These are phyloP conservation scores for Geodia barretti DNA, from an alignment of 37 sponge, comb jelly and placozoan species.

Conservation along the genomic window DNA sequence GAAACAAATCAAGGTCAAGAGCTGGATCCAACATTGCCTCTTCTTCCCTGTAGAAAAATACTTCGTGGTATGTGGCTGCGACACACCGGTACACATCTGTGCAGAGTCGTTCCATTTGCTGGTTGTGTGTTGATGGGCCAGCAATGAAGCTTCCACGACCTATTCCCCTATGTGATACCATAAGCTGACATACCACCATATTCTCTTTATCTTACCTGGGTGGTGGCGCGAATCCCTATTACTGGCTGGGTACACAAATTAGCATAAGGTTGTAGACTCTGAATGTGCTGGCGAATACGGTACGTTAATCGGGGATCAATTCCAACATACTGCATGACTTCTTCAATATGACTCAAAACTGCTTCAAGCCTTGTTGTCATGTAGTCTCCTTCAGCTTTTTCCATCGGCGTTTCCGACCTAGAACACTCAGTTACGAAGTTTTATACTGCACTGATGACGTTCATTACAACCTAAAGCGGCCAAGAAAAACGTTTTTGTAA, in stretches of 20 bases:
- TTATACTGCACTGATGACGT: too few relatives aligned
- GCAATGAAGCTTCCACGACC: conserved; percentile 40
- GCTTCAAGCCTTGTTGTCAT: background rate
- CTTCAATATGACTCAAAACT: background rate
- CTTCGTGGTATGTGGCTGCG: conserved; percentile 21
- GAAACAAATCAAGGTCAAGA: conserved; percentile 9
- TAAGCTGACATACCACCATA: conserved; percentile 15
- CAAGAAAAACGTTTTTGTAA: too few relatives aligned
- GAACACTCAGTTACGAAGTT: too few relatives aligned
- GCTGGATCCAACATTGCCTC: conserved; percentile 17
- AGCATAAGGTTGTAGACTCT: background rate
- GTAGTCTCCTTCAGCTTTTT: too few relatives aligned
- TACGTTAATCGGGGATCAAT: background rate
- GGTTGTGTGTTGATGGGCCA: conserved; percentile 42
- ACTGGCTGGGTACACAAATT: background rate
- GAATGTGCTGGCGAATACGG: background rate
- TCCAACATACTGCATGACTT: conserved; percentile 9
- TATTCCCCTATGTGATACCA: conserved; percentile 23
- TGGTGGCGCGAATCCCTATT: background rate
- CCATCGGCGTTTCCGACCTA: too few relatives aligned
- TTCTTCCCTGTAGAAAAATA: conserved; percentile 24
- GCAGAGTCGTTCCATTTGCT: conserved; percentile 35
- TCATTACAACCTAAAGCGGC: too few relatives aligned
- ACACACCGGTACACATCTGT: conserved; percentile 54
- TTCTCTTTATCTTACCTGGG: conserved; percentile 27